These are phyloP conservation scores for Eristalis pertinax DNA, from an alignment of 2,888 invertebrate species.

Conservation along the genomic window DNA sequence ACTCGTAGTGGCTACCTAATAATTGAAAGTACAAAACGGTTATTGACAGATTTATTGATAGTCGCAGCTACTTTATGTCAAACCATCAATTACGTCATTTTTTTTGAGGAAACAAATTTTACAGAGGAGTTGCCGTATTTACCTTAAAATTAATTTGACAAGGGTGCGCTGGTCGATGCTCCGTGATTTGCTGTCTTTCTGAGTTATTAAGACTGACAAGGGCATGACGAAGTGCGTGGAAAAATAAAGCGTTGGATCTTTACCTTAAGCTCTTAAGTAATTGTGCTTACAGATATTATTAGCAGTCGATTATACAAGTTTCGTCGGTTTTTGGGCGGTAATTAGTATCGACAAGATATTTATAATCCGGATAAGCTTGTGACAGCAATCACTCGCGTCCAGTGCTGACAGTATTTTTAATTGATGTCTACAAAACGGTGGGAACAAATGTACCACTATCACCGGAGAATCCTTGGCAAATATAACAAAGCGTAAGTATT, in stretches of 20 bases:
- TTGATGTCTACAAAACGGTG: no score
- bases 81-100: conserved; percentile 51
- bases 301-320: conserved; percentile 13
- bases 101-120: conserved; percentile 24
- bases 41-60: conserved; percentile 38
- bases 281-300: conserved; percentile 12
- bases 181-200: conserved; percentile 50
- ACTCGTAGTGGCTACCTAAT: conserved; percentile 27
- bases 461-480: no score
- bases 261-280: conserved; percentile 17
- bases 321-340: no score
- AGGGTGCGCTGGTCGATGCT: conserved; percentile 28
- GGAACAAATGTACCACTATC: no score
- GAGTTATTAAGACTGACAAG: conserved; percentile 50
- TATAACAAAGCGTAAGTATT: no score
- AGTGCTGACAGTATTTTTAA: no score
- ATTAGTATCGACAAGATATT: no score
- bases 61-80: conserved; percentile 45
- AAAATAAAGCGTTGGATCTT: background rate
- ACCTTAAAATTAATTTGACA: conserved; percentile 50
- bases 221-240: background rate
- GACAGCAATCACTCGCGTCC: no score
- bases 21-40: conserved; percentile 32
- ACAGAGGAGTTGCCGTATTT: conserved; percentile 35
- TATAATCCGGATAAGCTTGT: no score